Base-by-base conservation (phyloP, 2,113 vertebrate genomes). In the Laticauda laticaudata region DNA sequence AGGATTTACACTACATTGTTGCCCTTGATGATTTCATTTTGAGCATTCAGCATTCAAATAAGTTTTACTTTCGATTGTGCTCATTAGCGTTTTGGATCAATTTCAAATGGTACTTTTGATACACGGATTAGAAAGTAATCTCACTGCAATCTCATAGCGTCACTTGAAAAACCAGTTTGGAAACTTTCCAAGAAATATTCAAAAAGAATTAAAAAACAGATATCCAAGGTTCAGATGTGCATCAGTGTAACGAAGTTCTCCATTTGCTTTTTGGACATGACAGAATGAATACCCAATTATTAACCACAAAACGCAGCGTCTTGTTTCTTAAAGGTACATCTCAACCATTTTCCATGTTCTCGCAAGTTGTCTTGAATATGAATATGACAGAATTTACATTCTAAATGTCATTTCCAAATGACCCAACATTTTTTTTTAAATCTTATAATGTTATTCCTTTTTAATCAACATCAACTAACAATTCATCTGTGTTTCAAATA, bases 91-190 rank as follows among this genome's bases (percentile, higher is more conserved):
- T 92, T 54, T n/a, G 5, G 1, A 85, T 88, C 85, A 61, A 15
- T 90, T 86, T 3, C 0, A 86, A 54, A 91, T 2, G 29, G 1
- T n/a, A 29, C 90, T 69, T 24, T n/a, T 7, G 39, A 45, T 56
- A 64, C 1, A 34, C 1, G 54, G 89, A 34, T 53, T 45, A 90
- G 86, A 75, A 91, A 69, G 48, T n/a, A 8, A 53, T n/a, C 53
- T n/a, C 81, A 1, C 5, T 3, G 1, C 29, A 86, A 61, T 8
- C 20, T 34, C 86, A 54, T 14, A 95, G 57, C 56, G 8, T 90
- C 15, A 56, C 53, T 34, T 69, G 39, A 90, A 89, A 88, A 88
- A 26, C 39, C 89, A 86, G 51, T 91, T 86, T 93, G 93, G 64
- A 90, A 93, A 89, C 24, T 23, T 81, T 91, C 55, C 55, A 15